Percentiles rank a stretch among this genome's conserved stretches.
phyloP scores from a whole-genome alignment of 2,797 vertebrate species.

The Manis javanica region DNA sequence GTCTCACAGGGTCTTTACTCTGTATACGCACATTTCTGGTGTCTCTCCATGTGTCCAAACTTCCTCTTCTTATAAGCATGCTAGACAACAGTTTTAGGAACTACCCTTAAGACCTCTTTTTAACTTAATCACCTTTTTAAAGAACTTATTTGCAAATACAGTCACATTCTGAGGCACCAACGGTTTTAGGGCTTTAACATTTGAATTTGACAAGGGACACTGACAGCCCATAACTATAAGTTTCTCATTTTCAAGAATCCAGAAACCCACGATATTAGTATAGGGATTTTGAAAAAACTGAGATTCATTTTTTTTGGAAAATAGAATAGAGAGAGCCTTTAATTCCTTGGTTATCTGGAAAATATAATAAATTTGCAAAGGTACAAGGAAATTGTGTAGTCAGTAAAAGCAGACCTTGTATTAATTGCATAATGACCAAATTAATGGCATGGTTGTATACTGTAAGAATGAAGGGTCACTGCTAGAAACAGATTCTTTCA shows the following conservation, averaged over 20 bases:
- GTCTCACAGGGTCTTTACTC: background rate
- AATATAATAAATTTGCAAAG: slow-evolving; percentile 24
- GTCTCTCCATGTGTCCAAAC: background rate
- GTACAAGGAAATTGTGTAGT: background rate
- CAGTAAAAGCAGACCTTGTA: background rate
- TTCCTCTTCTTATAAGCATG: background rate
- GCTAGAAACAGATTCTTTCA: background rate
- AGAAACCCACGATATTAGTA: background rate
- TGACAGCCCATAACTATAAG: background rate
- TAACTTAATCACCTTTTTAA: background rate
- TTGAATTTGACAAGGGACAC: background rate
- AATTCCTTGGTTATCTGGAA: background rate
- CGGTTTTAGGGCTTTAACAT: background rate
- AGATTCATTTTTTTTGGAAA: background rate
- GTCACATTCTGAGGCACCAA: background rate
- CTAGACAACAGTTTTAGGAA: background rate
- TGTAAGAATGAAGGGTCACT: background rate
- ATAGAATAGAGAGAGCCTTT: background rate
- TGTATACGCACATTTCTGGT: background rate
- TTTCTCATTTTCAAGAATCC: background rate
- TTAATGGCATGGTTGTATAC: background rate
- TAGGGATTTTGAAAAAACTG: background rate
- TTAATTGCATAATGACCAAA: background rate
- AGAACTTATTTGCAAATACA: background rate
- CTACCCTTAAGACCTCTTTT: background rate